phyloP scores from a whole-genome alignment of 2,113 vertebrate genomes.

The Camelus dromedarius region DNA sequence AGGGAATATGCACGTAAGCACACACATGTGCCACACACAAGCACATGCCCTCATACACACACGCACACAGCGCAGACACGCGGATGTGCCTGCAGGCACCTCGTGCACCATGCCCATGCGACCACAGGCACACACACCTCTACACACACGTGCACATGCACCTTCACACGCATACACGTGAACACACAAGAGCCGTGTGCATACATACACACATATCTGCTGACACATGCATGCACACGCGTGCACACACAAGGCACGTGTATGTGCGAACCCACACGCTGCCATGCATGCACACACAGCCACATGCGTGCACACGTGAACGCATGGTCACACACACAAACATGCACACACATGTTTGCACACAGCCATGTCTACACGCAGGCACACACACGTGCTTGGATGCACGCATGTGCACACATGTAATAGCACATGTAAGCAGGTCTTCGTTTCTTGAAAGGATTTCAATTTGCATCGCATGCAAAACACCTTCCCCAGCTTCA shows the following conservation, averaged over 20 bases:
- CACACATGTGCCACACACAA: background rate
- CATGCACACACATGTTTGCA: accelerated
- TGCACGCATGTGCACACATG: accelerated
- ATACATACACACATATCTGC: too few species aligned
- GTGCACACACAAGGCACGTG: background rate
- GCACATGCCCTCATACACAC: too few species aligned
- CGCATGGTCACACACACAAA: accelerated
- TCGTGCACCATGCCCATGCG: background rate
- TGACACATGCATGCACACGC: accelerated
- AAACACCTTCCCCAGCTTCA: accelerated
- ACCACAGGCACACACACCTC: accelerated
- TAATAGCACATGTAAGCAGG: accelerated
- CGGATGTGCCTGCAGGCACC: accelerated
- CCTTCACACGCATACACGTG: accelerated
- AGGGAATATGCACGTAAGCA: accelerated
- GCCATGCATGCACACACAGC: accelerated
- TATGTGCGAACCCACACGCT: accelerated
- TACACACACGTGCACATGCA: accelerated
- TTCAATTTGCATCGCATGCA: accelerated
- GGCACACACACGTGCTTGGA: accelerated
- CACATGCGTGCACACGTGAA: accelerated
- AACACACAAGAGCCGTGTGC: background rate
- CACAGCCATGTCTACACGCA: accelerated
- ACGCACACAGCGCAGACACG: accelerated
- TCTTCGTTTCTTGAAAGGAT: accelerated